These are phyloP conservation scores for Masnerella sp. DNA, from an alignment of 2,888 invertebrate species.

Conservation along the genomic window DNA sequence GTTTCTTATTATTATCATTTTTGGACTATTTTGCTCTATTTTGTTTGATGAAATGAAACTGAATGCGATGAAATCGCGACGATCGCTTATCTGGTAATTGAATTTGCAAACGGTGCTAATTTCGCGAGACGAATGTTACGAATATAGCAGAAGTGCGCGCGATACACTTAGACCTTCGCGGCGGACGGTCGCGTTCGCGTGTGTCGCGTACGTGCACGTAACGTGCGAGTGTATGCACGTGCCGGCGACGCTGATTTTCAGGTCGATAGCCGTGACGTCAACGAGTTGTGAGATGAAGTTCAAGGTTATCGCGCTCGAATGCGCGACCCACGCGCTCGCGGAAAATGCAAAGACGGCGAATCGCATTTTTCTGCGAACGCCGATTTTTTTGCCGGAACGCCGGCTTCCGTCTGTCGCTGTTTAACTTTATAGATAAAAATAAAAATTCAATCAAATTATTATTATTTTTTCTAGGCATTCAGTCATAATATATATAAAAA, in stretches of 20 bases:
- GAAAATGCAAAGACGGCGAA: conserved; percentile 70
- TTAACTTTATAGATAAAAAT: too few relatives aligned
- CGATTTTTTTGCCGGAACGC: background rate
- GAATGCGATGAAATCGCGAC: background rate
- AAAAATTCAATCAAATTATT: too few relatives aligned
- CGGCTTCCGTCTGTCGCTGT: conserved; percentile 2
- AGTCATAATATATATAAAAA: too few relatives aligned
- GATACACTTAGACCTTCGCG: conserved; percentile 33
- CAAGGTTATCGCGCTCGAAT: conserved; percentile 73
- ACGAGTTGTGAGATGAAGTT: conserved; percentile 75
- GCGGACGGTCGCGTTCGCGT: conserved; percentile 41
- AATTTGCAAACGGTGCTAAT: conserved; percentile 8
- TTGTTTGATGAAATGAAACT: too few relatives aligned
- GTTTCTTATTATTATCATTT: too few relatives aligned
- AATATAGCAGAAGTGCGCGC: conserved; percentile 25
- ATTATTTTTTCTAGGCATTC: too few relatives aligned
- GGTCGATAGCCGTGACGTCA: conserved; percentile 76
- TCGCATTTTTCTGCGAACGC: conserved; percentile 39
- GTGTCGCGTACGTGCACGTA: conserved; percentile 54
- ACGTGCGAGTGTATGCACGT: conserved; percentile 55
- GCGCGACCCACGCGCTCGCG: conserved; percentile 71
- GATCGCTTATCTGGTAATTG: background rate
- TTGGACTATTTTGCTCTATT: too few relatives aligned
- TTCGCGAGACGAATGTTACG: conserved; percentile 11
- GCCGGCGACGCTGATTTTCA: conserved; percentile 65